A percentile compares a stretch with the other conserved stretches of the same genome.
phyloP scores from a whole-genome alignment of 2,113 vertebrate genomes.

The Felis catus region F.catus_Fca126_mat1.0 CM031416.1:45994501-45995000 shows the following conservation, averaged over 20 bases:
- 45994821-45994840: background rate
- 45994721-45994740: background rate
- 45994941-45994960: background rate
- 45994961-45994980: background rate
- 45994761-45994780: background rate
- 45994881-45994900: background rate
- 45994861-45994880: background rate
- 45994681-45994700: background rate
- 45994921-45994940: background rate
- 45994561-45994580: background rate
- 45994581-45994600: background rate
- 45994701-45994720: background rate
- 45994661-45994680: background rate
- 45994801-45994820: background rate
- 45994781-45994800: background rate
- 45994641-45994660: background rate
- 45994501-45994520: background rate
- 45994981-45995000: background rate
- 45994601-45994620: background rate
- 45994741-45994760: background rate
- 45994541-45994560: background rate
- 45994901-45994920: background rate
- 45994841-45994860: background rate
- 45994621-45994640: background rate
- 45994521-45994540: background rate